Base-by-base conservation (phyloP, 2,113 vertebrate species). In the Globicephala melas region DNA sequence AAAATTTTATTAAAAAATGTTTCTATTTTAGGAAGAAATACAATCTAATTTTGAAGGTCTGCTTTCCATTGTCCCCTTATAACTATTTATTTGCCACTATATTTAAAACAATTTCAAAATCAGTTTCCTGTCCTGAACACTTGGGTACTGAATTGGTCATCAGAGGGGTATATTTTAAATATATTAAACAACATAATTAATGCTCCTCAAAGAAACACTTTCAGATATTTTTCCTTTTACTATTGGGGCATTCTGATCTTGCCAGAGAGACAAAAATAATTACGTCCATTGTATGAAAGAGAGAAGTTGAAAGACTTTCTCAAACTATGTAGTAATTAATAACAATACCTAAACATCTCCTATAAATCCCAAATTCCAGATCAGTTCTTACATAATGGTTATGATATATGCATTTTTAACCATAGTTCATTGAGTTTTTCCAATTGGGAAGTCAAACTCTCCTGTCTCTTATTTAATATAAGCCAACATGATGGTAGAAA, bases 371-470 rank as follows among this genome's bases (percentile, higher is more conserved):
- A 65, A 70, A 50, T 70, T 67, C 18, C 8, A 50, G 13, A 8
- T 84, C 26, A 50, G 2, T 67, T 53, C 28, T 83, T 81, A 47
- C 12, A 26, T 47, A 73, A 10, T 44, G 70, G 70, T 63, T 80
- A 44, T 94, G 17, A 9, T 81, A 1, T 93, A n/a, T 63, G 15
- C 11, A 76, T 89, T 77, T 70, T 95, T 65, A 13, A 13, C 12
- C 25, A 68, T 58, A 25, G 21, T 44, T 60, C 20, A 83, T 26
- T 89, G 63, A 94, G 18, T 58, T 70, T 89, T 93, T 95, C 86
- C 82, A 97, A 33, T 97, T 96, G 84, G 94, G 71, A 98, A 98
- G 97, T 95, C 77, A 98, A 93, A 36, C 38, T 96, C 50, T 95
- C 17, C 41, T 89, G 44, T 92, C 26, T 97, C 21, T 97, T 96